Conservation (phyloP, 2,888 invertebrate genomes). For the Branchipolynoe longqiensis region DNA sequence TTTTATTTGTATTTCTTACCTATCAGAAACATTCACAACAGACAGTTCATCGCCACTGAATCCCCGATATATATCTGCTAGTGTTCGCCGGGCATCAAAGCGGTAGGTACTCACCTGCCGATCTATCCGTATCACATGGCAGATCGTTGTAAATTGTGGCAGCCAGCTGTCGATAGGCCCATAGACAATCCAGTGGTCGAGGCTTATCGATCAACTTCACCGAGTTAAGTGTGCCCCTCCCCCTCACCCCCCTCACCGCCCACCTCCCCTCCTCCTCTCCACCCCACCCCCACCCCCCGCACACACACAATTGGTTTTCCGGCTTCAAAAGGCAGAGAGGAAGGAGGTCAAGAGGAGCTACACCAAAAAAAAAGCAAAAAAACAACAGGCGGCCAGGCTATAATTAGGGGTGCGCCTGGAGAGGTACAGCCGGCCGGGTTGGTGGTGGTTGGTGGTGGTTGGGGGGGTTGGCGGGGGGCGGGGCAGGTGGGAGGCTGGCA, state of each 20-base stretch:
- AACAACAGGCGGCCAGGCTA: conserved; percentile 5
- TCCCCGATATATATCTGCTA: too few species aligned
- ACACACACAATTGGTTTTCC: conserved; percentile 25
- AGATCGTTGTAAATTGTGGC: conserved; percentile 43
- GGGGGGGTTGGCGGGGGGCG: too few species aligned
- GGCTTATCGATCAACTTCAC: conserved; percentile 40
- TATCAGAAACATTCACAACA: too few species aligned
- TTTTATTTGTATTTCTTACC: too few species aligned
- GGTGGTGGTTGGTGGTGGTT: too few species aligned
- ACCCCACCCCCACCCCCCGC: background rate
- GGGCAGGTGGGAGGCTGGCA: conserved; percentile 28
- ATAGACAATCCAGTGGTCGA: conserved; percentile 37
- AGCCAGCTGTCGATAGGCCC: conserved; percentile 40
- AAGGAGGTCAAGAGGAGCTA: conserved; percentile 41
- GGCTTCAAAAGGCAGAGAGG: conserved; percentile 39
- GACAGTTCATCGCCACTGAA: too few species aligned
- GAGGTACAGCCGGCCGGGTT: background rate
- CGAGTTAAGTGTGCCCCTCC: conserved; percentile 12
- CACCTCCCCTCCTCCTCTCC: background rate
- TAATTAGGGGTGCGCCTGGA: conserved; percentile 22
- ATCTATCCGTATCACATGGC: conserved; percentile 43
- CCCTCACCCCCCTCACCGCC: background rate
- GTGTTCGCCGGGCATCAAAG: too few species aligned
- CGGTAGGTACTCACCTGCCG: background rate
- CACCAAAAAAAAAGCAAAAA: too few species aligned